A percentile compares a stretch with the other conserved stretches of the same genome.
Evolutionary conservation across 2,797 vertebrate species (phyloP).

Genomic region (Protonibea diacanthus): DNA sequence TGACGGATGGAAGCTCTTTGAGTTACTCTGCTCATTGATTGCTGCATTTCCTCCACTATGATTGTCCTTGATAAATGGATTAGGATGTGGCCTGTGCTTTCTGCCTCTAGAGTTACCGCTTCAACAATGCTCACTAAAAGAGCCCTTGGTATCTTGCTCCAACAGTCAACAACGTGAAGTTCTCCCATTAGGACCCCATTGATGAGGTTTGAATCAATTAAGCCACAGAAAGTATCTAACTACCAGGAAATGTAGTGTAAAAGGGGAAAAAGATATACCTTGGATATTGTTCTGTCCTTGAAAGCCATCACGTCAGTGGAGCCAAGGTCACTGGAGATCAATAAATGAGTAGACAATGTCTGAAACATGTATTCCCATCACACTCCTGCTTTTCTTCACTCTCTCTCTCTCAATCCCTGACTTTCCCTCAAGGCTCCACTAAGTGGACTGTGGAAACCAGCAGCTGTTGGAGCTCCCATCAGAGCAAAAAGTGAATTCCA

Average conservation of each 20-base stretch:
- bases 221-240: constrained; percentile 28
- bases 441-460: constrained; percentile 68
- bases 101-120: constrained; percentile 56
- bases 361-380: constrained; percentile 60
- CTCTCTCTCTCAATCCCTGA: constrained; percentile 30
- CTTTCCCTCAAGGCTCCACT: constrained; percentile 51
- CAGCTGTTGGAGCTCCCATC: constrained; percentile 81
- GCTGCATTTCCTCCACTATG: constrained; percentile 46
- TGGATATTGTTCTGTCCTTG: constrained; percentile 51
- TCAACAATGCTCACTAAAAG: constrained; percentile 41
- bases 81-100: constrained; percentile 54
- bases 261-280: constrained; percentile 39
- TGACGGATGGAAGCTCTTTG: constrained; percentile 68
- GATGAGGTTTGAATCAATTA: constrained; percentile 67
- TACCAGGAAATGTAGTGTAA: constrained; percentile 51
- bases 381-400: constrained; percentile 19
- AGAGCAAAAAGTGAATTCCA: constrained; percentile 58
- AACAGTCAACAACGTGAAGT: constrained; percentile 52
- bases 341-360: constrained; percentile 58
- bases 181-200: constrained; percentile 53
- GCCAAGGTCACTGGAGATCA: constrained; percentile 75
- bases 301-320: constrained; percentile 43
- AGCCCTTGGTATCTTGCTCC: constrained; percentile 33
- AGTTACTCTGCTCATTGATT: constrained; percentile 68
- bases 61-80: constrained; percentile 72